Percentiles rank a stretch among this genome's conserved stretches.
Conservation (phyloP, 30 jellyfish, hydroid and myxozoan species). For the Haliclystus octoradiatus region DNA sequence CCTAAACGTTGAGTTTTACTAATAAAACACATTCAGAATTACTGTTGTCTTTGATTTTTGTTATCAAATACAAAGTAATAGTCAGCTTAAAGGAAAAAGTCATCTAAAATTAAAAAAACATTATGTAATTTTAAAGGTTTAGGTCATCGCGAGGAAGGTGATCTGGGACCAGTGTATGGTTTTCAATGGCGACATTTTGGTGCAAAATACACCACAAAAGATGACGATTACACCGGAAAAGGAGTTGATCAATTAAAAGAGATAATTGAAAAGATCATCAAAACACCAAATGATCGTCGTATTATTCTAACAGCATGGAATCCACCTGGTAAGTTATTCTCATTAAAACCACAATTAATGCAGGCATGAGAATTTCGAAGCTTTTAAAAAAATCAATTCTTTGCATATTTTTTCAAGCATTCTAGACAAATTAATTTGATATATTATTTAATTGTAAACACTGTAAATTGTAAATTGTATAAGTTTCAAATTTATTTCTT, state of each 20-base stretch:
- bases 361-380: too few species aligned
- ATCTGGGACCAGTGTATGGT: conserved; percentile 98
- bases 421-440: too few species aligned
- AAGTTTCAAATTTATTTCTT: too few species aligned
- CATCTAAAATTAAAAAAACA: background rate
- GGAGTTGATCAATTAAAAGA: conserved; percentile 92
- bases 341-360: too few species aligned
- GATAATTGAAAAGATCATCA: conserved; percentile 68
- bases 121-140: conserved; percentile 28
- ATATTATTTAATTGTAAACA: too few species aligned
- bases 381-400: too few species aligned
- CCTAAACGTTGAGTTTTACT: too few species aligned
- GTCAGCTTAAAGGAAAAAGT: background rate
- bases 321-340: conserved; percentile 57
- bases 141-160: conserved; percentile 90
- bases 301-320: conserved; percentile 98
- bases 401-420: too few species aligned
- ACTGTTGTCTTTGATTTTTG: too few species aligned
- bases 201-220: conserved; percentile 54
- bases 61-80: too few species aligned
- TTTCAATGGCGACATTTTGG: conserved; percentile 99
- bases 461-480: too few species aligned
- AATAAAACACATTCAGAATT: too few species aligned
- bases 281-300: conserved; percentile 84
- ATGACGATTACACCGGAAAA: conserved; percentile 65